These are phyloP conservation scores for Dimorphilus gyrociliatus DNA, from an alignment of 2,888 invertebrate genomes.

Conservation along the genomic window DNA sequence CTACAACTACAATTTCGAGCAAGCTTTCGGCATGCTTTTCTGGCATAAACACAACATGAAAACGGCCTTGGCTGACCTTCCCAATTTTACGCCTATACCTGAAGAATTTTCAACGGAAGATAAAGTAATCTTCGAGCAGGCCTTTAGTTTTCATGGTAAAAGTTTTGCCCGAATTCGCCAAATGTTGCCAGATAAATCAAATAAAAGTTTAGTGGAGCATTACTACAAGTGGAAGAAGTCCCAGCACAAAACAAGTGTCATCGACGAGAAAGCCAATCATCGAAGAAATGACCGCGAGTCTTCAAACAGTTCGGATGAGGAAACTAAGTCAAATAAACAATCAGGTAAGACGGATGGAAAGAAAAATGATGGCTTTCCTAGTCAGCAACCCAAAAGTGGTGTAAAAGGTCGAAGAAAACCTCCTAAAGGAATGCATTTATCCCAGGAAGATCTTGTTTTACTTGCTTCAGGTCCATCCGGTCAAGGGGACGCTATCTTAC, in stretches of 20 bases:
- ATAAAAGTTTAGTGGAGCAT: conserved; percentile 84
- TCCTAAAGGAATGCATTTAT: conserved; percentile 90
- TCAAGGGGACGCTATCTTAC: conserved; percentile 66
- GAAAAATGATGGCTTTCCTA: too few relatives aligned
- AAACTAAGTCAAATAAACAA: too few relatives aligned
- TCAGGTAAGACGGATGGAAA: too few relatives aligned
- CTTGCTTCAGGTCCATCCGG: conserved; percentile 61
- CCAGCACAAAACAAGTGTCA: conserved; percentile 70
- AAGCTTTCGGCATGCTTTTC: conserved; percentile 84
- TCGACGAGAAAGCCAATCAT: conserved; percentile 61
- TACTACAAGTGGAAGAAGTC: conserved; percentile 98
- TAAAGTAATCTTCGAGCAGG: conserved; percentile 91
- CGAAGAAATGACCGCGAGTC: conserved; percentile 50
- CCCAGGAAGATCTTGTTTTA: conserved; percentile 84
- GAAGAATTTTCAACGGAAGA: conserved; percentile 98
- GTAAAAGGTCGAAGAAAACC: conserved; percentile 52
- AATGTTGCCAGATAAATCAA: conserved; percentile 94
- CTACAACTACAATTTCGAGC: conserved; percentile 2
- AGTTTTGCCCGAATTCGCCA: conserved; percentile 89
- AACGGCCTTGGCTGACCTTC: conserved; percentile 73
- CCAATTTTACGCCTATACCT: conserved; percentile 90
- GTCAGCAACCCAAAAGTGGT: too few relatives aligned
- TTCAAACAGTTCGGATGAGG: conserved; percentile 1
- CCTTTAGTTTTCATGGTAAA: conserved; percentile 94
- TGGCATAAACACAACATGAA: conserved; percentile 95